Conservation (phyloP, 2,113 vertebrate genomes). For the Vimba vimba region DNA sequence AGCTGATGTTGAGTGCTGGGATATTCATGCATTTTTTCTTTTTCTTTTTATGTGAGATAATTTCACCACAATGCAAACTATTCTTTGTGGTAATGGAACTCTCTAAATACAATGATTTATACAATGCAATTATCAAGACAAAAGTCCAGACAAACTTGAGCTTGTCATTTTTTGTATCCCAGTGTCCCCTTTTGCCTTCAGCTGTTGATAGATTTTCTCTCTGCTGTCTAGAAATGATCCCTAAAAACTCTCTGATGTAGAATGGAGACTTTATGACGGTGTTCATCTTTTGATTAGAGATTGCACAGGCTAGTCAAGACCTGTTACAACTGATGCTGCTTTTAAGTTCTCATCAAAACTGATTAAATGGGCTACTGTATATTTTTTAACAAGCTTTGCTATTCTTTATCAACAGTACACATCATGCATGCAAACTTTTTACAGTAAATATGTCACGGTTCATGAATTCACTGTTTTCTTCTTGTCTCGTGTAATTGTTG, state of each 20-base stretch:
- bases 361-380: background rate
- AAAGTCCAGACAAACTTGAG: conserved; percentile 15
- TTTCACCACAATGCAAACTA: conserved; percentile 51
- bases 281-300: background rate
- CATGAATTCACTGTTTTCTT: too few relatives aligned
- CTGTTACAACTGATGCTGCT: background rate
- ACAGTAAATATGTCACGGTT: too few relatives aligned
- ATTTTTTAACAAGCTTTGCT: too few relatives aligned
- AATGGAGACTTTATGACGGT: background rate
- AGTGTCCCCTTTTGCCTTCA: background rate
- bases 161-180: background rate
- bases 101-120: conserved; percentile 47
- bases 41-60: conserved; percentile 27
- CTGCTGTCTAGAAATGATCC: background rate
- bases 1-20: background rate
- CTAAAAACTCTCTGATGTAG: background rate
- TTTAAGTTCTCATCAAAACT: background rate
- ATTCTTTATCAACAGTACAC: background rate
- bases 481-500: too few relatives aligned
- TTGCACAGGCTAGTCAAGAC: background rate
- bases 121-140: conserved; percentile 38
- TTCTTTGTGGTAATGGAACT: conserved; percentile 50
- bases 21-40: background rate
- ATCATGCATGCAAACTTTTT: background rate
- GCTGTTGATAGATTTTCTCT: background rate